Evolutionary conservation across 2,888 invertebrate species (phyloP).

Genomic region (Calameuta idolon): DNA sequence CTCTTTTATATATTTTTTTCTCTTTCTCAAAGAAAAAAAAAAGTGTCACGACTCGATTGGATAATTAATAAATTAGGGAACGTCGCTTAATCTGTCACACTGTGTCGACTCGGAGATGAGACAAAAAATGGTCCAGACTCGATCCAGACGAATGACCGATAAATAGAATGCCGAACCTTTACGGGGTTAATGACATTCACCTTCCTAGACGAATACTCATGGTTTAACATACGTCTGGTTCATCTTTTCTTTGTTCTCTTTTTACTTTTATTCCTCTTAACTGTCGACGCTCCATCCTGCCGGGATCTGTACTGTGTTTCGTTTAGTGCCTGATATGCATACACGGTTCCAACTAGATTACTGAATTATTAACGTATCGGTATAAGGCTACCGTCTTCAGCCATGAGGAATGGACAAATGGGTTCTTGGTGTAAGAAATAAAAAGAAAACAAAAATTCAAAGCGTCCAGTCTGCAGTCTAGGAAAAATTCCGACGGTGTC

Average conservation of each 20-base stretch:
- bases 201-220: conserved; percentile 2
- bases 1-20: neutral
- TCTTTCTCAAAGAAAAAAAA: neutral
- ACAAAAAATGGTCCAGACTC: conserved; percentile 17
- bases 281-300: neutral
- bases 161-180: conserved; percentile 15
- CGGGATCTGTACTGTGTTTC: neutral
- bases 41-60: neutral
- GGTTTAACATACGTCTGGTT: conserved; percentile 8
- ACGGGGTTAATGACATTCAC: conserved; percentile 19
- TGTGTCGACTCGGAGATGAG: neutral
- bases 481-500: neutral
- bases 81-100: conserved; percentile 21
- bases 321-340: conserved; percentile 8
- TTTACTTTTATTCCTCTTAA: neutral
- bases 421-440: neutral
- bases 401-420: neutral
- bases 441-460: neutral
- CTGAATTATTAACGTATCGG: conserved; percentile 1
- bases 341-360: neutral
- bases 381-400: neutral
- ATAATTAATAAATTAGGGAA: conserved; percentile 16
- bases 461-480: neutral
- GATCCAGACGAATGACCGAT: conserved; percentile 20
- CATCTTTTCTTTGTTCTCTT: conserved; percentile 5